phyloP scores from a whole-genome alignment of 2,797 vertebrate genomes.

The Catharus ustulatus region DNA sequence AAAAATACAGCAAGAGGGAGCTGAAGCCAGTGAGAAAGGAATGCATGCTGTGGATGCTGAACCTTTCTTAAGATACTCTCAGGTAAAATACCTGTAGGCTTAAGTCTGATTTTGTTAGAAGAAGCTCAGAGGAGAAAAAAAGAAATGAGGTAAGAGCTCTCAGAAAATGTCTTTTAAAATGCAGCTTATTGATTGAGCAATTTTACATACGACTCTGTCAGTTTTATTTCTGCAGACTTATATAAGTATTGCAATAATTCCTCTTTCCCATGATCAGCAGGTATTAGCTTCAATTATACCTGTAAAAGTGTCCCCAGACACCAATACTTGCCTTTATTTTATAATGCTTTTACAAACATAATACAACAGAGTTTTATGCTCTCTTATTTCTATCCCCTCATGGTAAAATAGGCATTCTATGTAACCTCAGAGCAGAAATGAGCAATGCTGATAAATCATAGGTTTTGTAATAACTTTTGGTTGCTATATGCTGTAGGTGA shows the following conservation, averaged over 20 bases:
- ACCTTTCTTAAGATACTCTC: not conserved
- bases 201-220: not conserved
- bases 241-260: not conserved
- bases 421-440: not conserved
- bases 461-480: not conserved
- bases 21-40: not conserved
- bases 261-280: not conserved
- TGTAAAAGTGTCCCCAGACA: not conserved
- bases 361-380: not conserved
- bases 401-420: not conserved
- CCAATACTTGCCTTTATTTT: not conserved
- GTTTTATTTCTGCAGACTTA: not conserved
- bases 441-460: not conserved
- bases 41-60: not conserved
- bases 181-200: not conserved
- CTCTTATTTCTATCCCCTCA: not conserved
- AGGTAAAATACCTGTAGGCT: not conserved
- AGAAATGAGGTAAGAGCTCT: not conserved
- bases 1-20: not conserved
- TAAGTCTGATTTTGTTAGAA: not conserved
- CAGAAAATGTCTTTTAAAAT: not conserved
- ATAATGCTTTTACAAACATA: not conserved
- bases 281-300: not conserved
- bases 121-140: not conserved
- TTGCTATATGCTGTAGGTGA: not conserved